phyloP scores from a whole-genome alignment of 1,140 invertebrate genomes.

The Paralvinella palmiformis region DNA sequence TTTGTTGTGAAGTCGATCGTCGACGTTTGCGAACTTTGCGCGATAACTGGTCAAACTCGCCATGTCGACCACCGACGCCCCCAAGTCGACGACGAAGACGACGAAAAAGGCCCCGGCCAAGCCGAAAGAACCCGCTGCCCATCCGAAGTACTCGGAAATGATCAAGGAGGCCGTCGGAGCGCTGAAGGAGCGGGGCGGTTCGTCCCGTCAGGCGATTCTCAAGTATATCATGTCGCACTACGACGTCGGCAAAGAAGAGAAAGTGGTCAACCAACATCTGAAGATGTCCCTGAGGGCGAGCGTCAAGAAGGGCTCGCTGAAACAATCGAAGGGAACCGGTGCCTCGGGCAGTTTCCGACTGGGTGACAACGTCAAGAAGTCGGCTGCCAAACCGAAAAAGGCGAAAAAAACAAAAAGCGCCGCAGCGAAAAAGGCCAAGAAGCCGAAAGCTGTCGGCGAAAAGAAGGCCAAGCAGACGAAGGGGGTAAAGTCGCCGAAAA shows the following conservation, averaged over 20 bases:
- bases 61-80: slow-evolving; percentile 19
- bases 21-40: background rate
- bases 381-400: slow-evolving; percentile 16
- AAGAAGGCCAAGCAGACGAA: background rate
- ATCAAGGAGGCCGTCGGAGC: slow-evolving; percentile 18
- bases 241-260: slow-evolving; percentile 41
- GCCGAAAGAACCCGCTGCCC: slow-evolving; percentile 32
- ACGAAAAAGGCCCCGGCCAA: slow-evolving; percentile 25
- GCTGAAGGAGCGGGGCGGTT: slow-evolving; percentile 31
- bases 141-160: slow-evolving; percentile 28
- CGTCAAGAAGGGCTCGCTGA: slow-evolving; percentile 33
- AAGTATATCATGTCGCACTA: slow-evolving; percentile 46
- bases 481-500: background rate
- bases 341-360: slow-evolving; percentile 28
- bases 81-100: slow-evolving; percentile 22
- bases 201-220: slow-evolving; percentile 43
- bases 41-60: slow-evolving; percentile 4
- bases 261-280: slow-evolving; percentile 35
- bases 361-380: slow-evolving; percentile 17
- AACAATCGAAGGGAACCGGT: slow-evolving; percentile 38
- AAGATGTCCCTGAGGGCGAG: slow-evolving; percentile 37
- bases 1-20: background rate
- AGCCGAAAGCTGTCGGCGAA: background rate
- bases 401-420: background rate
- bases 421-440: slow-evolving; percentile 5